These are phyloP conservation scores for Lutra lutra DNA, from an alignment of 2,797 vertebrate species.

Conservation along the genomic window DNA sequence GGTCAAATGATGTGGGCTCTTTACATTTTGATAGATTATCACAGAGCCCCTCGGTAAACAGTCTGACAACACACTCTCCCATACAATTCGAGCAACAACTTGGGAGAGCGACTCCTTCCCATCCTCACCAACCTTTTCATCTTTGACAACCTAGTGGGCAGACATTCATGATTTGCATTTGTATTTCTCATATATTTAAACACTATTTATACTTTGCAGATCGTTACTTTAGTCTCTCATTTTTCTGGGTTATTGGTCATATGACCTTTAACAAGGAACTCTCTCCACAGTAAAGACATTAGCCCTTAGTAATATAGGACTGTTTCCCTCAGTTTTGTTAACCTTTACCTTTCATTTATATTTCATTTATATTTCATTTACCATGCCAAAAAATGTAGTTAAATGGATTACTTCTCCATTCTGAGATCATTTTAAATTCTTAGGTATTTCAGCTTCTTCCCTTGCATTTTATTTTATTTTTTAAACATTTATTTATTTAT, in stretches of 20 bases:
- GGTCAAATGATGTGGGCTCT: not conserved
- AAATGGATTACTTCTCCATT: not conserved
- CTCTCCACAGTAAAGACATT: not conserved
- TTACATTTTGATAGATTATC: not conserved
- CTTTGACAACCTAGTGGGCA: not conserved
- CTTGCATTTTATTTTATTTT: not conserved
- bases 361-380: slow-evolving; percentile 53
- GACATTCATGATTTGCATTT: not conserved
- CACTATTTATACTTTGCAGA: not conserved
- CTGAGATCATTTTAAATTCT: slow-evolving; percentile 32
- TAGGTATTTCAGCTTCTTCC: not conserved
- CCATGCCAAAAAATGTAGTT: not conserved
- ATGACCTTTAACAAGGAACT: not conserved
- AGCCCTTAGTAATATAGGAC: not conserved
- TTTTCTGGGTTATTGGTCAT: not conserved
- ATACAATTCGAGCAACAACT: not conserved
- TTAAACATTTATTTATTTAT: not conserved
- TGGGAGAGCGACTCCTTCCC: rapidly evolving
- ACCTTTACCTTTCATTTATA: slow-evolving; percentile 46
- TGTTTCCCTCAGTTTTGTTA: not conserved
- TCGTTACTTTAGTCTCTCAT: not conserved
- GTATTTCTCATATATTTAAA: slow-evolving; percentile 2
- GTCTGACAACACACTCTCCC: not conserved
- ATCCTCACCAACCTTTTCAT: not conserved
- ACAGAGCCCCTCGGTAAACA: not conserved